phyloP scores from a whole-genome alignment of 2,113 vertebrate species.

The Dasyornis broadbenti region DNA sequence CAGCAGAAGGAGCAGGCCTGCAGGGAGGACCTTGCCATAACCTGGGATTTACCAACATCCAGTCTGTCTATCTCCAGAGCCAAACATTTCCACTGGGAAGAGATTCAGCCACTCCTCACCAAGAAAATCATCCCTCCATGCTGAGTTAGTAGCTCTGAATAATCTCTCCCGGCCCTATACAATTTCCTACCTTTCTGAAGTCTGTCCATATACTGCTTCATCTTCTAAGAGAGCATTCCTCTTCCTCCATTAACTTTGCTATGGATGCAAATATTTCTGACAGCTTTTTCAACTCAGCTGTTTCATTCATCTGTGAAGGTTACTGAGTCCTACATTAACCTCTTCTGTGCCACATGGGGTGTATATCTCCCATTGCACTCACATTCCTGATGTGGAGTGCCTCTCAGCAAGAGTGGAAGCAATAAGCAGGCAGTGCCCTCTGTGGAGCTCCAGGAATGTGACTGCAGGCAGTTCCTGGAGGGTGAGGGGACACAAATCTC shows the following conservation, averaged over 20 bases:
- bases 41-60: not conserved
- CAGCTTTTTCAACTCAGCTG: not conserved
- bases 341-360: not conserved
- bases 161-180: not conserved
- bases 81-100: not conserved
- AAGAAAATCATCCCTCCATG: not conserved
- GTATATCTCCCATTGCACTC: not conserved
- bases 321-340: not conserved
- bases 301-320: not conserved
- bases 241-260: not conserved
- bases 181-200: not conserved
- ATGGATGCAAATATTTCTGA: not conserved
- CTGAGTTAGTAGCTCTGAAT: not conserved
- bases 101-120: not conserved
- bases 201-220: not conserved
- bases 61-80: not conserved
- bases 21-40: not conserved
- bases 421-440: not conserved
- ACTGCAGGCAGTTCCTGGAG: rapidly evolving
- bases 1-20: not conserved
- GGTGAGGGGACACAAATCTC: not conserved
- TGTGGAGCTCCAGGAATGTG: not conserved
- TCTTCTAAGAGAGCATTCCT: not conserved
- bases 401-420: not conserved
- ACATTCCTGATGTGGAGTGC: not conserved